Base-by-base conservation (phyloP, 2,888 invertebrate genomes). In the Hartigia nigra region DNA sequence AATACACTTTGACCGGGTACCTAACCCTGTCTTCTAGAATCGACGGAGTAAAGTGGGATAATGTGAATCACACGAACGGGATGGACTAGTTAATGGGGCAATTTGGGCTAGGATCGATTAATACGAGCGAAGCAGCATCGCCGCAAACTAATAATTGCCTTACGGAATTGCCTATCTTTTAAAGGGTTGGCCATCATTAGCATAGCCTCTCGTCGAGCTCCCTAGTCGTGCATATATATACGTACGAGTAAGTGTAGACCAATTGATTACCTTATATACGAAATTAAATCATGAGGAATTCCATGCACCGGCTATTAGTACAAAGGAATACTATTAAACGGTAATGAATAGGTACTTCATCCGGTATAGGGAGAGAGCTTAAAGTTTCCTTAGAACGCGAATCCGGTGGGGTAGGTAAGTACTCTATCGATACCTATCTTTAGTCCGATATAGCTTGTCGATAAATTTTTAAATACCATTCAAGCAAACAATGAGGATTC, bases 71-170 rank as follows among this genome's bases (percentile, higher is more conserved):
- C 83, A 80, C 81, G 81, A 77, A 80, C 79, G 81, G 82, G 83
- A 84, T 86, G 82, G 84, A 82, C 78, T 85, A 82, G 84, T 84
- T 87, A 87, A 86, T 82, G 85, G 87, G 81, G 86, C 85, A 87
- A 86, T 87, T 84, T 86, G 79, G 83, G 82, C 82, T 31, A 32
- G 69, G 76, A 70, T 80, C 39, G 70, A 70, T 85, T 84, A 84
- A 84, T 82, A 82, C 82, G 84, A 81, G 83, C 84, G 84, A 84
- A 84, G 83, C 84, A 82, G 80, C 82, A 87, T 83, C 79, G 79
- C 79, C 79, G 82, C 84, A 86, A 86, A 83, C 87, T 84, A 85
- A 88, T 87, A 87, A 85, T 85, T 83, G 84, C 76, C 80, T 78
- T 81, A 80, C 79, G 81, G 55, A 55, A 55, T 55, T 55, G 55